Base-by-base conservation (phyloP, 1,140 invertebrate species). In the Drosophila serrata region DNA sequence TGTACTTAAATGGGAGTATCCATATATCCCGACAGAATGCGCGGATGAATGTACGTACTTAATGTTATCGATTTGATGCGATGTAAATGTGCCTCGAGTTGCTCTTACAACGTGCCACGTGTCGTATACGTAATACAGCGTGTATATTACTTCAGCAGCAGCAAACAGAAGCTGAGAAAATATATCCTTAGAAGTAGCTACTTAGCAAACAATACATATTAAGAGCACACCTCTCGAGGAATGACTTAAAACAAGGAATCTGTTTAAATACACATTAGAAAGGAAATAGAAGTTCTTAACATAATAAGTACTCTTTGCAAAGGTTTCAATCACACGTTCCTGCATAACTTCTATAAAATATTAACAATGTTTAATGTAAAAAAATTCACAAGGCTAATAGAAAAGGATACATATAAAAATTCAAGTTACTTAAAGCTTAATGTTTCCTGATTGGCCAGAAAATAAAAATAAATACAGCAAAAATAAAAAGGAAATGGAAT, bases 61-160 rank as follows among this genome's bases (percentile, higher is more conserved):
- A 37, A 46, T 31, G 22, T 17, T 37, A 39, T 68, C 49, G n/a
- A 29, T 56, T n/a, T n/a, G n/a, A n/a, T 27, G 42, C 22, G 19
- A 57, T 42, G 61, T 61, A 51, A 45, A 40, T 62, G 45, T 46
- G 45, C 31, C 12, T 8, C 12, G 24, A 5, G 27, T n/a, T 13
- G 29, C 22, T 40, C 37, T 35, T 68, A 39, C 56, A 27, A 76
- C 72, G 27, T 69, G 48, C 69, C 17, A 72, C 76, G 22, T 33
- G 45, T 58, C 81, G 76, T 61, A 76, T 84, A 49, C 72, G 45
- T 72, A 42, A 72, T 72, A 35, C 15, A 15, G 11, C 1, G 48
- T n/a, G n/a, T n/a, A n/a, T n/a, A 22, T 12, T 42, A 22, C 62
- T 22, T n/a, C 19, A 24, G 35, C 12, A 49, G 12, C 43, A 40